Base-by-base conservation (phyloP, 2,113 vertebrate species). In the Pedionomus torquatus region DNA sequence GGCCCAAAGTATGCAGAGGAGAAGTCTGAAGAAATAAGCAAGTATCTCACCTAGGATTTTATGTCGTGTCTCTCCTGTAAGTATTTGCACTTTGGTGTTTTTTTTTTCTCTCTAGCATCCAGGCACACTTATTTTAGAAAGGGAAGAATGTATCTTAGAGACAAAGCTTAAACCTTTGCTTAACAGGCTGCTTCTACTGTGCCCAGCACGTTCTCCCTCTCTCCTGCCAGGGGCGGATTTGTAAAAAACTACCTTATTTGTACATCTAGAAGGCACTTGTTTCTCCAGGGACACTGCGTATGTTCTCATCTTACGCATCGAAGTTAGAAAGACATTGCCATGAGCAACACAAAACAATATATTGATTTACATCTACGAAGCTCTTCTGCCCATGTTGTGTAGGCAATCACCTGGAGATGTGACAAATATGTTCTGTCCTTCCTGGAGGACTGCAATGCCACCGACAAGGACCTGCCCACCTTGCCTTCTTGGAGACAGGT, bases 1-100 rank as follows among this genome's bases (percentile, higher is more conserved):
- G 93, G 86, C 95, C 93, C 95, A 49, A 81, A 98, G 86, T 94
- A 97, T 97, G 90, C 95, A 96, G 94, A 97, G 94, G 87, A 97
- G 83, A 93, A 97, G 84, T 89, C 95, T 96, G 87, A 94, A 74
- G 48, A 96, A 96, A 95, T 24, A 31, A 89, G 94, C 84, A 97
- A 95, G 85, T 61, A 90, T 58, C 76, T 91, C 96, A 90, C 65
- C 33, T 91, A 96, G 77, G 83, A 95, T 93, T 98, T 97, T 89
- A 91, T 52, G 61, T 71, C 70, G 72, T 81, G 74, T 95, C 66
- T 94, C 52, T 86, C 74, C 76, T 90, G 55, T 16, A 89, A 94
- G 79, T 83, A 69, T 92, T 97, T 17, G 11, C 74, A 89, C 83
- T 96, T 89, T 58, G 49, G 24, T 86, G 43, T 86, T 84, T 71